Conservation (phyloP, 2,888 invertebrate genomes). For the Stegophylla sp. region DNA sequence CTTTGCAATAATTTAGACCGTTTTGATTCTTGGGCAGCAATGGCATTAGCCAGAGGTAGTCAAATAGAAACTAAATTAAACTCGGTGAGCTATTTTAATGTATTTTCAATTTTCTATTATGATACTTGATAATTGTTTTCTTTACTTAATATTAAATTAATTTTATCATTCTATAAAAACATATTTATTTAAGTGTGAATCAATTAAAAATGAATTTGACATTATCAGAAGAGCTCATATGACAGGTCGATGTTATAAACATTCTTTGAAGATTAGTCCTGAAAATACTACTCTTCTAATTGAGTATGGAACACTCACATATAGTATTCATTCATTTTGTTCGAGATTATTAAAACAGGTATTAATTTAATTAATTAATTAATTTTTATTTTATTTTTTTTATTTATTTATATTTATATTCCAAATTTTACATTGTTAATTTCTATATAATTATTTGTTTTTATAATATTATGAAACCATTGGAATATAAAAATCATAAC, state of each 20-base stretch:
- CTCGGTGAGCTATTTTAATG: constrained; percentile 65
- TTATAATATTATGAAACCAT: too few relatives aligned
- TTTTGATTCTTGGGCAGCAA: constrained; percentile 91
- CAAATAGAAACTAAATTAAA: constrained; percentile 82
- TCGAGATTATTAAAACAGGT: constrained; percentile 85
- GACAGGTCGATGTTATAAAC: constrained; percentile 81
- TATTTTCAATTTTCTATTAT: too few relatives aligned
- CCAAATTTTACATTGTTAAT: not conserved
- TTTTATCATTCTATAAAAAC: too few relatives aligned
- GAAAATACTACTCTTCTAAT: constrained; percentile 82
- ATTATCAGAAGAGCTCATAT: constrained; percentile 61
- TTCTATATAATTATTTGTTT: too few relatives aligned
- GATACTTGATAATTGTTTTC: too few relatives aligned
- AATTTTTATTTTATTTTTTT: not conserved
- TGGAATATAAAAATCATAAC: too few relatives aligned
- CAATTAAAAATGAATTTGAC: constrained; percentile 69
- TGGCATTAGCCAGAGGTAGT: constrained; percentile 81
- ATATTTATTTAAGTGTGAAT: constrained; percentile 63
- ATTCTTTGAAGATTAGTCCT: constrained; percentile 78
- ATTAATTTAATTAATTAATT: not conserved
- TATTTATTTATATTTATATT: not conserved
- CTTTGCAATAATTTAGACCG: constrained; percentile 80
- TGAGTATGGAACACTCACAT: constrained; percentile 89
- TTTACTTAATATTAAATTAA: too few relatives aligned
- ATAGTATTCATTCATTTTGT: constrained; percentile 87